Conservation (phyloP, 2,888 invertebrate genomes). For the Agrilus biguttatus region DNA sequence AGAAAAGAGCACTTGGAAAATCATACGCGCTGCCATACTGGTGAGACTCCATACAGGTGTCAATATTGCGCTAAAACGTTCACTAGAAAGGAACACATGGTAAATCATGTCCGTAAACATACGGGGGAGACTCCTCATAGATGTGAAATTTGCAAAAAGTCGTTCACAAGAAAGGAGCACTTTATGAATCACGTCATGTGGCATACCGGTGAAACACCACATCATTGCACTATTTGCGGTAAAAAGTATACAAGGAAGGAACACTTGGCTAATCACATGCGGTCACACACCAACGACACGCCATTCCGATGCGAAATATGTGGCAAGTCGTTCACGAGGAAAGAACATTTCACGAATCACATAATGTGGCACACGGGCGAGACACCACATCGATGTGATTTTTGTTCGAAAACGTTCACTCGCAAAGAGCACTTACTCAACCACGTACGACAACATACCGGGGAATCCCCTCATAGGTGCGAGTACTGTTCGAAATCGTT, state of each 20-base stretch:
- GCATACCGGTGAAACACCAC: slow-evolving; percentile 76
- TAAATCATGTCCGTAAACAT: slow-evolving; percentile 61
- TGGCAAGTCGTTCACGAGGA: slow-evolving; percentile 76
- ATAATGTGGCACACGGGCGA: slow-evolving; percentile 78
- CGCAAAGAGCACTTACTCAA: slow-evolving; percentile 63
- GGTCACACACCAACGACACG: slow-evolving; percentile 77
- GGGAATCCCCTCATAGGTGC: slow-evolving; percentile 77
- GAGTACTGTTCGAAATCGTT: slow-evolving; percentile 78
- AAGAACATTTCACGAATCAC: slow-evolving; percentile 83
- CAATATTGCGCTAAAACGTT: slow-evolving; percentile 64
- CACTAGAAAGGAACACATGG: slow-evolving; percentile 66
- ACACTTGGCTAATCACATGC: slow-evolving; percentile 77
- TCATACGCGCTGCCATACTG: slow-evolving; percentile 65
- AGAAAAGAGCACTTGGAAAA: slow-evolving; percentile 78
- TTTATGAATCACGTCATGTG: slow-evolving; percentile 72
- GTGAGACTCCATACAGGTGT: slow-evolving; percentile 67
- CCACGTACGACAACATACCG: slow-evolving; percentile 63
- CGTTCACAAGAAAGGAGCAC: slow-evolving; percentile 62
- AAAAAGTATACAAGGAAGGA: slow-evolving; percentile 83
- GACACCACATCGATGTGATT: slow-evolving; percentile 64
- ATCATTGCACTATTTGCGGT: slow-evolving; percentile 75
- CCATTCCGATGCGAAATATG: slow-evolving; percentile 71
- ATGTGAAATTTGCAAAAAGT: slow-evolving; percentile 66
- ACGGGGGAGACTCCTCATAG: slow-evolving; percentile 61
- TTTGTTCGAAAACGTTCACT: slow-evolving; percentile 66